A percentile compares a stretch with the other conserved stretches of the same genome.
Conservation (phyloP, 2,888 invertebrate species). For the Agriopis marginaria region DNA sequence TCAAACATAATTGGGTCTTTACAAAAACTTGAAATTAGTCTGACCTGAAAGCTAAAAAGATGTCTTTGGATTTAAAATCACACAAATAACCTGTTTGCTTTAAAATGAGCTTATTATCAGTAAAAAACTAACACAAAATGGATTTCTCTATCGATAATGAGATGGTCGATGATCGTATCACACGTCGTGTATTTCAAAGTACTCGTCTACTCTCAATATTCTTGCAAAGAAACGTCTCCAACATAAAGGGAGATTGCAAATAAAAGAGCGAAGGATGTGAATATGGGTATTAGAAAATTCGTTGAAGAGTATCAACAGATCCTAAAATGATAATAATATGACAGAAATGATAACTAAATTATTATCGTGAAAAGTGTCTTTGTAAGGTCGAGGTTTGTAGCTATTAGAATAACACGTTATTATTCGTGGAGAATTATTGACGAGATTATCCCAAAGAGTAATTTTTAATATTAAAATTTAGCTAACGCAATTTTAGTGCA, state of each 20-base stretch:
- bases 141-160: constrained; percentile 1
- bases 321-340: constrained; percentile 1
- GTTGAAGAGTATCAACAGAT: constrained; percentile 8
- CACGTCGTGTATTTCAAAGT: constrained; percentile 28
- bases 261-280: constrained; percentile 21
- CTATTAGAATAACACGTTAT: not conserved
- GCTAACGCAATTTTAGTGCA: too few relatives aligned
- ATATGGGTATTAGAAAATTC: constrained; percentile 24
- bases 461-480: too few relatives aligned
- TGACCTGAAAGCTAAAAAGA: not conserved
- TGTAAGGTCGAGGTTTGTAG: not conserved
- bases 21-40: not conserved
- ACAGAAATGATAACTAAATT: constrained; percentile 9
- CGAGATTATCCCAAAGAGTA: too few relatives aligned
- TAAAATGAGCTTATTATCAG: not conserved
- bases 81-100: not conserved
- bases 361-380: not conserved
- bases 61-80: not conserved
- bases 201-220: constrained; percentile 25
- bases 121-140: not conserved
- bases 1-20: not conserved
- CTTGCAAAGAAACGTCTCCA: constrained; percentile 12
- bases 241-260: constrained; percentile 15
- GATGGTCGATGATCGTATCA: constrained; percentile 21
- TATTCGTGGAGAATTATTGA: too few relatives aligned